Conservation (phyloP, 2,888 invertebrate genomes). For the Lamellibrachia columna region DNA sequence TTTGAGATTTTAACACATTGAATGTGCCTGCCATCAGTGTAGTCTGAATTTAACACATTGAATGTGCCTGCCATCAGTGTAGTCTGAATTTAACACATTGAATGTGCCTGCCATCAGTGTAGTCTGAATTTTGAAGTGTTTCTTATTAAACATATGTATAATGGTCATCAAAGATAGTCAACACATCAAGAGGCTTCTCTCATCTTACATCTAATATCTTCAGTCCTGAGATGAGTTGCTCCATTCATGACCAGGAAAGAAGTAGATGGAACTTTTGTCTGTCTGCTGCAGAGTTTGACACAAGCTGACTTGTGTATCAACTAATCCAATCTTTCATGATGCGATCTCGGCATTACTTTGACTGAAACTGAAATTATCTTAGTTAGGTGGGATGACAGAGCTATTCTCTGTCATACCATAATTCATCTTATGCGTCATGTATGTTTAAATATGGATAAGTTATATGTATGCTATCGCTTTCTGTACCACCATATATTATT, state of each 20-base stretch:
- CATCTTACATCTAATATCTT: background rate
- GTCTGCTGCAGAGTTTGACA: background rate
- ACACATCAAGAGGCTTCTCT: background rate
- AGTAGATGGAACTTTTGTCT: background rate
- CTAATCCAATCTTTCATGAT: no score
- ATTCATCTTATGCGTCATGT: no score
- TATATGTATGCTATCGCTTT: no score
- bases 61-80: background rate
- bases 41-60: background rate
- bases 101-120: background rate
- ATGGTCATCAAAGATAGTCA: background rate
- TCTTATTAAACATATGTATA: background rate
- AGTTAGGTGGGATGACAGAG: no score
- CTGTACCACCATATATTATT: no score
- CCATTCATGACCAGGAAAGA: background rate
- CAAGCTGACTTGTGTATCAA: no score
- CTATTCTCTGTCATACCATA: no score
- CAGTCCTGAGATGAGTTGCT: background rate
- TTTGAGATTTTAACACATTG: background rate
- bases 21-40: background rate
- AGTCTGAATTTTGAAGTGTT: background rate
- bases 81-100: background rate
- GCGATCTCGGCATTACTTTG: no score
- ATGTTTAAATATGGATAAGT: no score
- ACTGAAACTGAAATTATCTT: no score